A percentile compares a stretch with the other conserved stretches of the same genome.
These are phyloP conservation scores for Callocephalon fimbriatum DNA, from an alignment of 2,113 vertebrate genomes.

Conservation along the genomic window DNA sequence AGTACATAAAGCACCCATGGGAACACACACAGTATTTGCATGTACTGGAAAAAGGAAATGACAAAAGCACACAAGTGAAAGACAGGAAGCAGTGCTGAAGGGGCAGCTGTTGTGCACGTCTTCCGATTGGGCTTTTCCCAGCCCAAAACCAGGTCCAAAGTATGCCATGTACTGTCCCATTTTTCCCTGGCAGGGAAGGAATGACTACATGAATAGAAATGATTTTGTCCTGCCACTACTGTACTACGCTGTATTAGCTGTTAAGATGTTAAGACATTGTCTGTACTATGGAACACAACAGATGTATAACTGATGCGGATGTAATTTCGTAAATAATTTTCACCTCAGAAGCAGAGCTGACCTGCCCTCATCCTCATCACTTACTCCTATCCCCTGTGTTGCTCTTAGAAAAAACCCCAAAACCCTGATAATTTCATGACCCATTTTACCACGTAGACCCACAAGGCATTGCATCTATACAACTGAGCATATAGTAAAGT, in stretches of 20 bases:
- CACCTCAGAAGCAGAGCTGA: not conserved
- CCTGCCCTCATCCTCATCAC: not conserved
- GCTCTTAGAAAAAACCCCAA: not conserved
- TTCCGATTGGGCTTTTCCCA: not conserved
- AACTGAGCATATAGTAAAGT: not conserved
- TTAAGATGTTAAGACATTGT: not conserved
- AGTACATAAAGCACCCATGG: not conserved
- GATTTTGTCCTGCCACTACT: not conserved
- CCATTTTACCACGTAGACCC: not conserved
- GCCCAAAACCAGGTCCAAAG: not conserved
- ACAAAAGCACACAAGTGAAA: not conserved
- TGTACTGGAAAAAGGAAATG: not conserved
- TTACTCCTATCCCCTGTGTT: not conserved
- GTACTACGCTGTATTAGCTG: accelerated
- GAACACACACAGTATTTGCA: not conserved
- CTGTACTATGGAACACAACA: not conserved
- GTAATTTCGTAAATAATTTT: not conserved
- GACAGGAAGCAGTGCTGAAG: not conserved
- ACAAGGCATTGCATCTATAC: not conserved
- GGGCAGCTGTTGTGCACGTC: not conserved
- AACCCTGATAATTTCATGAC: not conserved
- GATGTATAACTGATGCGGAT: not conserved
- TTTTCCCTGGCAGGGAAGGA: not conserved
- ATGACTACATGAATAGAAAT: not conserved
- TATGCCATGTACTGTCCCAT: not conserved